Percentiles rank a stretch among this genome's conserved stretches.
These are phyloP conservation scores for Zapornia atra DNA, from an alignment of 2,113 vertebrate species.

Conservation along the genomic window DNA sequence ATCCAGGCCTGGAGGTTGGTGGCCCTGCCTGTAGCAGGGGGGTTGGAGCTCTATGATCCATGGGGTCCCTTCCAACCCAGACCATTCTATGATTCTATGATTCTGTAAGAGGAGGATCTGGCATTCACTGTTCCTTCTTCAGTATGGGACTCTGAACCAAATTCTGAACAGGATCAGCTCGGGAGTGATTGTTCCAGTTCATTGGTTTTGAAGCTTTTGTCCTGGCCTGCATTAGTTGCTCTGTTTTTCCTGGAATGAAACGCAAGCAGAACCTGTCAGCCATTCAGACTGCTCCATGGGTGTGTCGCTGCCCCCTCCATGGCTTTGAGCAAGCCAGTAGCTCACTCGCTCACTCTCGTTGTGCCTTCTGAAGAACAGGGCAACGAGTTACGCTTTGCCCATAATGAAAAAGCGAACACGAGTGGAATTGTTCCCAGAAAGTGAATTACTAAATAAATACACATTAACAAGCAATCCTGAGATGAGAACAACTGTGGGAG, in stretches of 20 bases:
- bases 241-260: conserved; percentile 8
- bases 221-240: background rate
- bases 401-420: background rate
- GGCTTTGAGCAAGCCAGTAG: background rate
- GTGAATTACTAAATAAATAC: conserved; percentile 30
- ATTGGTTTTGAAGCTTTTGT: background rate
- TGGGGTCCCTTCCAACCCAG: no score
- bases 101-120: background rate
- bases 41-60: no score
- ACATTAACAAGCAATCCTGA: background rate
- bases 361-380: background rate
- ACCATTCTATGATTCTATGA: no score
- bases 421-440: conserved; percentile 10
- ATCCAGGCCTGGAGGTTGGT: no score
- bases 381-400: background rate
- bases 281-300: background rate
- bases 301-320: background rate
- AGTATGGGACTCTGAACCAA: background rate
- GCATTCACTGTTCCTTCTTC: background rate
- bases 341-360: background rate
- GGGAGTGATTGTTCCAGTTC: background rate
- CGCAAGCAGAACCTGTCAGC: background rate
- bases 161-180: background rate
- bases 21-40: no score
- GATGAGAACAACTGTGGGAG: background rate